Evolutionary conservation across 2,797 vertebrate species (phyloP).

Genomic region (Aplochiton taeniatus): DNA sequence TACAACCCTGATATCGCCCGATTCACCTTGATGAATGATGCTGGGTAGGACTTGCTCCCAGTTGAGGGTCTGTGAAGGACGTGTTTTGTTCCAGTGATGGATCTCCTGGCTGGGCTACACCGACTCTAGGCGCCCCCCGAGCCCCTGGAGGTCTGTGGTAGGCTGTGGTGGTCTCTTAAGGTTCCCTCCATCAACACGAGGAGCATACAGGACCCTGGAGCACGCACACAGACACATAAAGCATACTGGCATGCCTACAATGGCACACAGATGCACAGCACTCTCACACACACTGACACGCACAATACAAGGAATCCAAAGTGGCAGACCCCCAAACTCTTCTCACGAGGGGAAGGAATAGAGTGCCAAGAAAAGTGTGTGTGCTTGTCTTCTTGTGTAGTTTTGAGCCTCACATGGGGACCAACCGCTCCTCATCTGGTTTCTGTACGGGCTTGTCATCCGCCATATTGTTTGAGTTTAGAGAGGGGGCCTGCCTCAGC

Average conservation of each 20-base stretch:
- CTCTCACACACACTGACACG: background rate
- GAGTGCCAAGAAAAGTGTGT: constrained; percentile 1
- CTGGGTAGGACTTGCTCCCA: constrained; percentile 38
- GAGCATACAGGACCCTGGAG: constrained; percentile 41
- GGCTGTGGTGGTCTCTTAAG: constrained; percentile 29
- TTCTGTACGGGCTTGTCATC: constrained; percentile 58
- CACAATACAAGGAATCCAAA: constrained; percentile 25
- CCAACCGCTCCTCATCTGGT: constrained; percentile 62
- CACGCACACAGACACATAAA: constrained; percentile 21
- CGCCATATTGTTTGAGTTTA: constrained; percentile 38
- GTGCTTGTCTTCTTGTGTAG: background rate
- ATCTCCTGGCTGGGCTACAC: constrained; percentile 44
- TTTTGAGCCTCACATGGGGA: constrained; percentile 40
- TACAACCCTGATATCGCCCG: constrained; percentile 15
- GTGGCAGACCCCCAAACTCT: constrained; percentile 9
- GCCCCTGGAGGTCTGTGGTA: constrained; percentile 17
- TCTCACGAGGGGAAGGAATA: constrained; percentile 15
- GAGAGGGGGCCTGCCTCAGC: constrained; percentile 35
- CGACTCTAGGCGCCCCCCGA: constrained; percentile 39
- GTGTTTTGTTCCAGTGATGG: constrained; percentile 49
- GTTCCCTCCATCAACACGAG: constrained; percentile 38
- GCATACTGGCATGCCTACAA: background rate
- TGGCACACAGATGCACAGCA: background rate
- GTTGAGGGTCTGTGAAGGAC: constrained; percentile 54
- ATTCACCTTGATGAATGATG: constrained; percentile 37